phyloP scores from a whole-genome alignment of 2,888 invertebrate species.

The Tyria jacobaeae region DNA sequence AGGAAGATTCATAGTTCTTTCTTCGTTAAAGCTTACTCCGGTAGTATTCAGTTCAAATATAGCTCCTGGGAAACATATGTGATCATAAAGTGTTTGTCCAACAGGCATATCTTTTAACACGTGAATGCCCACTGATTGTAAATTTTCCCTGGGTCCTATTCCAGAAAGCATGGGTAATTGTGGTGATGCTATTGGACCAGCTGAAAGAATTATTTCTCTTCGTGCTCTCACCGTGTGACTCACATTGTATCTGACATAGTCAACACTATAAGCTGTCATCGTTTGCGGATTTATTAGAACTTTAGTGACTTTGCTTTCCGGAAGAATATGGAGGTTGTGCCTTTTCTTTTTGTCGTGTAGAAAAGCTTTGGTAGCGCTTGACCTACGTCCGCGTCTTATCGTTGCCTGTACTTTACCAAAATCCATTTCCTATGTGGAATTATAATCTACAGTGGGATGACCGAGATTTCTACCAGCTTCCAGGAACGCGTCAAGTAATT shows the following conservation, averaged over 20 bases:
- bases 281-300: constrained; percentile 88
- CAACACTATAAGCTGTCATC: constrained; percentile 89
- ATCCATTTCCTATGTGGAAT: constrained; percentile 87
- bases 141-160: constrained; percentile 84
- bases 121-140: constrained; percentile 84
- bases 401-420: constrained; percentile 89
- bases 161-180: constrained; percentile 96
- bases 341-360: constrained; percentile 87
- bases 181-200: constrained; percentile 95
- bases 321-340: constrained; percentile 89
- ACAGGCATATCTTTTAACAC: constrained; percentile 89
- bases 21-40: constrained; percentile 68
- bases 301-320: constrained; percentile 88
- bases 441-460: constrained; percentile 90
- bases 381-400: constrained; percentile 86
- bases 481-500: constrained; percentile 82
- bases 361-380: constrained; percentile 89
- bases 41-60: constrained; percentile 76
- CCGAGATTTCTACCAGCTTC: constrained; percentile 89
- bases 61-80: constrained; percentile 84
- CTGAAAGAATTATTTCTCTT: constrained; percentile 94
- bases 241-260: constrained; percentile 86
- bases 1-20: constrained; percentile 46
- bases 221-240: constrained; percentile 85
- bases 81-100: constrained; percentile 89